Conservation (phyloP, 2,113 vertebrate genomes). For the Stegastes partitus region DNA sequence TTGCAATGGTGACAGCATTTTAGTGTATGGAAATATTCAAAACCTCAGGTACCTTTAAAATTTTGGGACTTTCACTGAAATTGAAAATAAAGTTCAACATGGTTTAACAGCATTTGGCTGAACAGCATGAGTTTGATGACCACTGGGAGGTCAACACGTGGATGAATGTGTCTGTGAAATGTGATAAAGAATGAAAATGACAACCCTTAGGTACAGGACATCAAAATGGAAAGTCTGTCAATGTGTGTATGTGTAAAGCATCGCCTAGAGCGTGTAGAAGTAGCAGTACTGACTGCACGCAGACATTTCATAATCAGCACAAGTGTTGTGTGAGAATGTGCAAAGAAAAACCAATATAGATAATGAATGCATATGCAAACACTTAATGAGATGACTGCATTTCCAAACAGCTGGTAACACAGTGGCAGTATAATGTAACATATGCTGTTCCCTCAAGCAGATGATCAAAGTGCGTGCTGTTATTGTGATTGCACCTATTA, state of each 20-base stretch:
- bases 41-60: too few relatives aligned
- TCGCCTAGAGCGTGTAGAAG: neutral
- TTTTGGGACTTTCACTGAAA: too few relatives aligned
- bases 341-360: neutral
- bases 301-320: neutral
- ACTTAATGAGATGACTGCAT: slow-evolving; percentile 8
- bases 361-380: neutral
- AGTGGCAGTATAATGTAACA: slow-evolving; percentile 11
- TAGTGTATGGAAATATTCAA: too few relatives aligned
- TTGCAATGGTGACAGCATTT: too few relatives aligned
- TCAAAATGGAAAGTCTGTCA: neutral
- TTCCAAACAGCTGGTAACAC: slow-evolving; percentile 30
- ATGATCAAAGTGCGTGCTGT: slow-evolving; percentile 8
- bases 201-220: neutral
- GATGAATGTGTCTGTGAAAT: too few relatives aligned
- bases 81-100: too few relatives aligned
- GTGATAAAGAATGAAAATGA: neutral
- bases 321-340: neutral
- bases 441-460: slow-evolving; percentile 5
- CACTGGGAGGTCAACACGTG: too few relatives aligned
- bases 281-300: neutral
- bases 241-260: neutral
- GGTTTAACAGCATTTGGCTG: too few relatives aligned
- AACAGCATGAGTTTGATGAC: too few relatives aligned
- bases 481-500: slow-evolving; percentile 44